Percentiles rank a stretch among this genome's conserved stretches.
These are phyloP conservation scores for Petrocephalus zakoni DNA, from an alignment of 2,113 vertebrate genomes.

Conservation along the genomic window DNA sequence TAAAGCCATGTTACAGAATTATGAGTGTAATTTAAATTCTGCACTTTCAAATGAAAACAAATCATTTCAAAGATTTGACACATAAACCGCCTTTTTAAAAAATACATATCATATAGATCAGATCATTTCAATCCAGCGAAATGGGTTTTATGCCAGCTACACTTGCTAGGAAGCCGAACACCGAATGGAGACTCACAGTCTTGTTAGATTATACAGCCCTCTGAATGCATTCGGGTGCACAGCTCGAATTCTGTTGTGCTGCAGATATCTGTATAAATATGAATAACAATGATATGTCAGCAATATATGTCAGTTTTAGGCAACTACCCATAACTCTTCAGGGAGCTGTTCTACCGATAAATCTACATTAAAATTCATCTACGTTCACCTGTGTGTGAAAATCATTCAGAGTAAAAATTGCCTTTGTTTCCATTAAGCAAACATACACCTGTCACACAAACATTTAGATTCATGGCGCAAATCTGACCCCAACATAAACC, in stretches of 20 bases:
- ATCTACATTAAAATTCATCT: background rate
- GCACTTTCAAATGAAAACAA: background rate
- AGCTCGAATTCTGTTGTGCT: constrained; percentile 76
- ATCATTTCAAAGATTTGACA: background rate
- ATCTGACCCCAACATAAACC: background rate
- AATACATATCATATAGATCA: background rate
- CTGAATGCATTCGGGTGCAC: constrained; percentile 75
- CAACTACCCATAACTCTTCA: background rate
- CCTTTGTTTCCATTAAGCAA: background rate
- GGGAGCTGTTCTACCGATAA: too few species aligned
- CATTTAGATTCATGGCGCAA: background rate
- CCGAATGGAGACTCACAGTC: constrained; percentile 73
- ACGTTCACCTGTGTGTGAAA: background rate
- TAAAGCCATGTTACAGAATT: background rate
- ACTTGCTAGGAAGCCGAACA: background rate
- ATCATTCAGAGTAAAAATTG: background rate
- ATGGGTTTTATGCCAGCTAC: background rate
- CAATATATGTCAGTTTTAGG: background rate
- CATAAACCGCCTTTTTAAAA: background rate
- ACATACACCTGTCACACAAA: background rate
- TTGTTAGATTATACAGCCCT: constrained; percentile 78
- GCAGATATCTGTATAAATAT: constrained; percentile 69
- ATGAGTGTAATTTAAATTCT: background rate
- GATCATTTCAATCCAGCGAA: background rate
- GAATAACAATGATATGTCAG: background rate